Evolutionary conservation across 2,797 vertebrate species (phyloP), one percentile per base, ranked within the genome.

Genomic region (Notamacropus eugenii): DNA sequence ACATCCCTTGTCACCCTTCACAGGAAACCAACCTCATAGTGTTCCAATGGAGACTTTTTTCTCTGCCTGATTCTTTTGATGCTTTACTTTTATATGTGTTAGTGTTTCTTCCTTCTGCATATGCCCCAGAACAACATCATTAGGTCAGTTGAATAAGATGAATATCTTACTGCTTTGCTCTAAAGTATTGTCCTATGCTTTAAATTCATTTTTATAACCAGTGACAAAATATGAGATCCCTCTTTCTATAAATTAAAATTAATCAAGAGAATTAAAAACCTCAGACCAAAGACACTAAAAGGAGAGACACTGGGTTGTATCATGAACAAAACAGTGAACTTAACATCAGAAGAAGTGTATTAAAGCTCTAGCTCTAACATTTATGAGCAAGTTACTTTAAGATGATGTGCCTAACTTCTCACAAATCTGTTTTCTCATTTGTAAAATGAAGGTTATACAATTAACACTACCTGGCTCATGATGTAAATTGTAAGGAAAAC

Each of bases 11-110:
- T 16, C 40, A 5, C 1, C 22, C 28, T 82, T 96, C n/a, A 12
- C 19, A 46, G 40, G 92, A 94, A 82, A 67, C 0, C 0, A 82
- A 3, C 46, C 22, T 46, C 74, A 27, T 46, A 54, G 14, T 46
- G 93, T 5, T 92, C 52, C n/a, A 31, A n/a, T 40, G 8, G 4
- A 92, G 24, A 14, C 1, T 2, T 9, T 54, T 92, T 58, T 92
- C 91, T 95, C 92, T 95, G 56, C 92, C 9, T 55, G 27, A 54
- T 90, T 6, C 94, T 95, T 95, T 94, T 82, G 92, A 10, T 59
- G 90, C 92, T 31, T 82, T 87, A 22, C 8, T 28, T 56, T 54
- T 27, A 27, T 40, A 46, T 52, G 52, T 94, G 54, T n/a, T 5
- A 34, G 40, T 82, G 5, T 34, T 91, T 93, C 19, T 91, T 94